phyloP scores from a whole-genome alignment of 1,140 invertebrate genomes.

The Leptinotarsa defecta region DNA sequence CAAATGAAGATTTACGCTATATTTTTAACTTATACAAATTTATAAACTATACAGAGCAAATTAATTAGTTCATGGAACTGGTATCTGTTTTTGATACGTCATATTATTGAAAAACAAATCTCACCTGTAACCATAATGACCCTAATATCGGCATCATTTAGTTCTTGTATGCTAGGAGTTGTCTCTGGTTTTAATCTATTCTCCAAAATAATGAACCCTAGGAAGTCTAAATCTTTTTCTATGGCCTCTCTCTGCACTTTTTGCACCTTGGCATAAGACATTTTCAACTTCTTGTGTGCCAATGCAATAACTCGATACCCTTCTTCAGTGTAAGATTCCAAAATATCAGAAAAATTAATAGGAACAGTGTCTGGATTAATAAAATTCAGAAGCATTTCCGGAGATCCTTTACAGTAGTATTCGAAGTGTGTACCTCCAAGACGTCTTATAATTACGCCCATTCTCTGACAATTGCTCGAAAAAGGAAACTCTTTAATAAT shows the following conservation, averaged over 20 bases:
- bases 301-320: slow-evolving; percentile 90
- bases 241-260: slow-evolving; percentile 74
- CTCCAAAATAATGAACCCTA: slow-evolving; percentile 90
- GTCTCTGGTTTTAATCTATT: slow-evolving; percentile 90
- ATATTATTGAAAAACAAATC: slow-evolving; percentile 27
- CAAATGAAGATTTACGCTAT: neutral
- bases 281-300: slow-evolving; percentile 68
- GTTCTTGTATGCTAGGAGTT: slow-evolving; percentile 74
- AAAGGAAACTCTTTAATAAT: slow-evolving; percentile 93
- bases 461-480: slow-evolving; percentile 85
- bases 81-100: too few relatives aligned
- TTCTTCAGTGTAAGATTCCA: slow-evolving; percentile 81
- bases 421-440: slow-evolving; percentile 72
- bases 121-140: slow-evolving; percentile 95
- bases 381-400: slow-evolving; percentile 82
- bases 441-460: slow-evolving; percentile 84
- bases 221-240: slow-evolving; percentile 83
- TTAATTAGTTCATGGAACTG: too few relatives aligned
- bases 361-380: slow-evolving; percentile 63
- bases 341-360: slow-evolving; percentile 68
- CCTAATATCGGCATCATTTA: slow-evolving; percentile 85
- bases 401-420: slow-evolving; percentile 91
- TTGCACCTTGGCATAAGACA: slow-evolving; percentile 69
- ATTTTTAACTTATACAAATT: slow-evolving; percentile 21
- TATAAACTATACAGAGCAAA: too few relatives aligned